Base-by-base conservation (phyloP, 1,140 invertebrate genomes). In the Amyelois transitella region DNA sequence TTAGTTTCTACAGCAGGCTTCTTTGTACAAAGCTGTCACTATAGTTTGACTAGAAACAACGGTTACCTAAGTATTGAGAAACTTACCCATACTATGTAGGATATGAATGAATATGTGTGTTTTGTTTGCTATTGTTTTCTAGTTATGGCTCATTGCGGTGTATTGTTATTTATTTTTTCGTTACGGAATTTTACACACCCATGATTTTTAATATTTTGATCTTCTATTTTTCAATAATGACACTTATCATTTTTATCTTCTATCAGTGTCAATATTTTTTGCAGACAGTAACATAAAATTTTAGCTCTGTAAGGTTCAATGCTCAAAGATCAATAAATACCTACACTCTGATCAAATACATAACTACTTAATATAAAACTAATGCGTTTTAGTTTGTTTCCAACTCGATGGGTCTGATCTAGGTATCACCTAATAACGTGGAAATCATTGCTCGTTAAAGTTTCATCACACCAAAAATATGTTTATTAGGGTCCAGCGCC, bases 11-110 rank as follows among this genome's bases (percentile, higher is more conserved):
- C 71, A 60, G 60, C 63, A 69, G 68, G 66, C 66, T 75, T 73
- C 58, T 71, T 81, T 81, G 77, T 81, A 81, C 77, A 81, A 81
- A 78, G 75, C 77, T 78, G 75, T 80, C 61, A 69, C 60, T 64
- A 63, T 44, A 14, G 17, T 47, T n/a, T 58, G 25, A 58, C 52
- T 66, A 57, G 32, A 8, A 14, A 14, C 32, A 14, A 38, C 32
- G 32, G 32, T 38, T n/a, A n/a, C n/a, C 28, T n/a, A 48, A 51
- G 6, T 51, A 17, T 51, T 25, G 19, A 43, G 43, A 38, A 14
- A 20, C 69, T 66, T 57, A 72, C 69, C 66, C 69, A 72, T 72
- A 72, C 51, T 69, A 66, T 52, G 50, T 49, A 32, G 24, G 43
- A 51, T 45, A 17, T 12, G 6, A 53, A 58, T 43, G 45, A 7